A percentile compares a stretch with the other conserved stretches of the same genome.
Conservation (phyloP, 1,140 invertebrate species). For the Philopotamus ludificatus region DNA sequence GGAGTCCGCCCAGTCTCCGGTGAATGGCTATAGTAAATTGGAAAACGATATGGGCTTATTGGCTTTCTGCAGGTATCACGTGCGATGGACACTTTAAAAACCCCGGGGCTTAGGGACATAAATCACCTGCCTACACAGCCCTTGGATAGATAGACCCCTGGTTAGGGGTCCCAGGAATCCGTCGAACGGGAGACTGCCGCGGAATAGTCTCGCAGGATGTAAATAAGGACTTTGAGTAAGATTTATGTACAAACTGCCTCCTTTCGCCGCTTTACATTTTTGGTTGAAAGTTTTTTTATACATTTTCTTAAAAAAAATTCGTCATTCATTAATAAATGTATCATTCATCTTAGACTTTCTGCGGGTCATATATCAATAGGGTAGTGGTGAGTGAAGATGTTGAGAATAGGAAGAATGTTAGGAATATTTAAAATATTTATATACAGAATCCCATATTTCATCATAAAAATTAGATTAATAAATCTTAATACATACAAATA, state of each 20-base stretch:
- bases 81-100: slow-evolving; percentile 38
- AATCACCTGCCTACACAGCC: slow-evolving; percentile 28
- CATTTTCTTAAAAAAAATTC: too few relatives aligned
- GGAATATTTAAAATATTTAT: too few relatives aligned
- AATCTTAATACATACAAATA: too few relatives aligned
- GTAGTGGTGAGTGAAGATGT: too few relatives aligned
- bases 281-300: too few relatives aligned
- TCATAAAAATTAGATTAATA: too few relatives aligned
- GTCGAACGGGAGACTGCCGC: background rate
- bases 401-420: too few relatives aligned
- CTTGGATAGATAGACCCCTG: slow-evolving; percentile 20
- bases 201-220: slow-evolving; percentile 10
- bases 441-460: too few relatives aligned
- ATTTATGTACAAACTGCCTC: slow-evolving; percentile 28
- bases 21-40: slow-evolving; percentile 5
- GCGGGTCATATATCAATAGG: too few relatives aligned
- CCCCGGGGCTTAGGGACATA: slow-evolving; percentile 33
- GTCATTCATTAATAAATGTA: too few relatives aligned
- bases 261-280: slow-evolving; percentile 18
- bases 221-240: slow-evolving; percentile 33
- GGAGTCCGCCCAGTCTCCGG: too few relatives aligned
- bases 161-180: slow-evolving; percentile 3
- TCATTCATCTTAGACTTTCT: too few relatives aligned
- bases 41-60: slow-evolving; percentile 21
- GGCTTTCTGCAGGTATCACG: slow-evolving; percentile 25